Percentiles rank a stretch among this genome's conserved stretches.
Evolutionary conservation across 2,113 vertebrate genomes (phyloP).

Genomic region (Delphinus delphis): DNA sequence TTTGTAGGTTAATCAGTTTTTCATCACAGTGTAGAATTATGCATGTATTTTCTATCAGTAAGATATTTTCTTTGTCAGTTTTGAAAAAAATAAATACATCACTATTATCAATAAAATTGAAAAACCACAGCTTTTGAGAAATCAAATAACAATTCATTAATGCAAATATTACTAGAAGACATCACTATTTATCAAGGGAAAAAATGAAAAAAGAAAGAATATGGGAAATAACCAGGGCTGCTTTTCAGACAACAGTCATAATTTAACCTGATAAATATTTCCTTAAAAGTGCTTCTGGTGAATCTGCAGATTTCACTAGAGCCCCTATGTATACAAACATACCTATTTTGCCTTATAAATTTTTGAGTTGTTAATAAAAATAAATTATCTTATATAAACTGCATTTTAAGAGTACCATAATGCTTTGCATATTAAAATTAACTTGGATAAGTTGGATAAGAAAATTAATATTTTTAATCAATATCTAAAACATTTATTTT

Average conservation of each 20-base stretch:
- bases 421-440: background rate
- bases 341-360: accelerated
- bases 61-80: constrained; percentile 53
- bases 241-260: background rate
- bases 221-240: background rate
- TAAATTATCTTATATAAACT: background rate
- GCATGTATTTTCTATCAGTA: background rate
- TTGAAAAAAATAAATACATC: constrained; percentile 15
- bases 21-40: background rate
- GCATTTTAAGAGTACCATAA: background rate
- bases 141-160: constrained; percentile 11
- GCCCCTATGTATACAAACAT: accelerated
- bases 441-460: background rate
- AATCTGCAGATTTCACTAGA: background rate
- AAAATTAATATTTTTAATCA: background rate
- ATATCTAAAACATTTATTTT: background rate
- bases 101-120: constrained; percentile 3
- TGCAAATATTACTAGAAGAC: background rate
- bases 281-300: accelerated
- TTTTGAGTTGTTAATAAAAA: background rate
- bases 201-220: background rate
- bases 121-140: background rate
- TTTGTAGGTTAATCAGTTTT: background rate
- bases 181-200: background rate
- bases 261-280: background rate